These are phyloP conservation scores for Gallinago jamesoni DNA, from an alignment of 2,113 vertebrate species.

Conservation along the genomic window DNA sequence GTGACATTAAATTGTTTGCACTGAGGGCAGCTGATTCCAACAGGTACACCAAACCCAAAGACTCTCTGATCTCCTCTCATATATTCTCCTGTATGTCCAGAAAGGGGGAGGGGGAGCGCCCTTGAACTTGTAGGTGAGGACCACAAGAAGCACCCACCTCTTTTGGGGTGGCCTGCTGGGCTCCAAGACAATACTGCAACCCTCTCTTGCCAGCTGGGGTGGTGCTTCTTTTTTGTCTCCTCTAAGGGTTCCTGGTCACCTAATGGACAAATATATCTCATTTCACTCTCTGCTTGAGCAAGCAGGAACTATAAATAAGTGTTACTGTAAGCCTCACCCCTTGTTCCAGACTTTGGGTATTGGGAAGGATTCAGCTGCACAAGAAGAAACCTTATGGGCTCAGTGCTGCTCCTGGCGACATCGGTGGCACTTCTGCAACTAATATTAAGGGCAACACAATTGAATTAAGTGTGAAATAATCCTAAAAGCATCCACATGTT, in stretches of 20 bases:
- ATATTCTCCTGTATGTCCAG: neutral
- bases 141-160: neutral
- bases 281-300: neutral
- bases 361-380: neutral
- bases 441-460: neutral
- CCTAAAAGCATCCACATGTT: neutral
- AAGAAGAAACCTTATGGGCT: neutral
- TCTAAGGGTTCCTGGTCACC: neutral
- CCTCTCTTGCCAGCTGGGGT: neutral
- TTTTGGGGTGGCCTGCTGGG: neutral
- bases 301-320: neutral
- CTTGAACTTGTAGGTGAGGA: neutral
- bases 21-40: neutral
- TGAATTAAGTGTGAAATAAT: neutral
- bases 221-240: neutral
- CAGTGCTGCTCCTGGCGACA: neutral
- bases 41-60: neutral
- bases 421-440: neutral
- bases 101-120: neutral
- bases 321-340: neutral
- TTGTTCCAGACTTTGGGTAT: neutral
- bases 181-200: neutral
- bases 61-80: neutral
- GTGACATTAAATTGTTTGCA: neutral
- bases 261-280: neutral